These are phyloP conservation scores for Forficula auricularia DNA, from an alignment of 1,140 invertebrate genomes.

Conservation along the genomic window DNA sequence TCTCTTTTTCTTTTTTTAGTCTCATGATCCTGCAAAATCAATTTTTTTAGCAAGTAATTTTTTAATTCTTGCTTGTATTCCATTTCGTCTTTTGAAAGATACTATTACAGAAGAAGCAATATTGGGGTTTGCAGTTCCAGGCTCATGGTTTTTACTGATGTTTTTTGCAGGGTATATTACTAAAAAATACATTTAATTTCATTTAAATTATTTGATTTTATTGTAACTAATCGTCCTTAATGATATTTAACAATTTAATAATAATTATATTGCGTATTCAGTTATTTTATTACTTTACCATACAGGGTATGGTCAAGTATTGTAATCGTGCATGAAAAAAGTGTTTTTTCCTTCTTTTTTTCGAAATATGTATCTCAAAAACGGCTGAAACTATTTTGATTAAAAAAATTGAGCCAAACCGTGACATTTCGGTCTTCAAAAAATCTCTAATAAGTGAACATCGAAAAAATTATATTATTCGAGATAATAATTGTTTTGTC, in stretches of 20 bases:
- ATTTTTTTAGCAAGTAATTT: conserved; percentile 87
- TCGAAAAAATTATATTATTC: too few relatives aligned
- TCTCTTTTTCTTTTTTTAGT: conserved; percentile 44
- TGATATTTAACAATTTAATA: conserved; percentile 2
- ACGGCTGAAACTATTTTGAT: too few relatives aligned
- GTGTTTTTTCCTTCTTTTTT: too few relatives aligned
- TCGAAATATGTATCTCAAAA: too few relatives aligned
- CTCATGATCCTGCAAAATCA: conserved; percentile 81
- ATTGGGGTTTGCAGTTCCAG: conserved; percentile 77
- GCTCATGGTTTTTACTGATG: conserved; percentile 92
- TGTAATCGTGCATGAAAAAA: too few relatives aligned
- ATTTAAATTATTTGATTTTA: too few relatives aligned
- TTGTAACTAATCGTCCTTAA: background rate
- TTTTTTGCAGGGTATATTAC: conserved; percentile 91
- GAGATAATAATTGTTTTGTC: too few relatives aligned
- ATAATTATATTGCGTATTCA: background rate
- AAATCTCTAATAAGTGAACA: too few relatives aligned
- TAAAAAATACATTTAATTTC: too few relatives aligned
- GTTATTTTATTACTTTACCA: background rate
- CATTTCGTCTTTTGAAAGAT: conserved; percentile 57
- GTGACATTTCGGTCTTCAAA: too few relatives aligned
- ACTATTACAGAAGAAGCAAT: conserved; percentile 76
- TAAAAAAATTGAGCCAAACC: too few relatives aligned
- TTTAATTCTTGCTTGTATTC: conserved; percentile 80
- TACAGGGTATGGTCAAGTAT: too few relatives aligned